Evolutionary conservation across 2,797 vertebrate species (phyloP).

Genomic region (Arctocebus calabarensis): DNA sequence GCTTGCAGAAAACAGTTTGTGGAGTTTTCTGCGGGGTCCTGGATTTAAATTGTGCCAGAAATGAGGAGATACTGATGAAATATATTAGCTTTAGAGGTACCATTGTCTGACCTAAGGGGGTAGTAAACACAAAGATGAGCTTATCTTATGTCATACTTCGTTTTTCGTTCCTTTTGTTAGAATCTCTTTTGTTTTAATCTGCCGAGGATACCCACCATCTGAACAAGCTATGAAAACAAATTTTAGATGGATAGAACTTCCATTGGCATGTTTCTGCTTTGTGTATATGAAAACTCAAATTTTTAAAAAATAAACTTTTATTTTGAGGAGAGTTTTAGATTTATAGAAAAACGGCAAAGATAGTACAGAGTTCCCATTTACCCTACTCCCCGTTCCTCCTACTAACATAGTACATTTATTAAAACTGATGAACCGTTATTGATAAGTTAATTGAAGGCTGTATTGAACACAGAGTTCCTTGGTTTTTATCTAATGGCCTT

Average conservation of each 20-base stretch:
- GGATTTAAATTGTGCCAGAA: background rate
- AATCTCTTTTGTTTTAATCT: constrained; percentile 5
- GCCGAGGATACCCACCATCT: background rate
- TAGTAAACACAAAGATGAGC: background rate
- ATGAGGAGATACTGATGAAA: background rate
- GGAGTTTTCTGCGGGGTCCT: background rate
- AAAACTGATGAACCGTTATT: background rate
- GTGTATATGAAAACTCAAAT: background rate
- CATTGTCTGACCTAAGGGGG: background rate
- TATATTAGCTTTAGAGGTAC: background rate
- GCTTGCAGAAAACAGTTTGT: background rate
- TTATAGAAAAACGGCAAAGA: background rate
- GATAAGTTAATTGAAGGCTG: background rate
- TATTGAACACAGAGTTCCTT: background rate
- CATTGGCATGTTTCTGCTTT: background rate
- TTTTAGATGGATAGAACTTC: background rate
- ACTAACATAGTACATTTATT: background rate
- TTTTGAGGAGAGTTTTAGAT: constrained; percentile 33
- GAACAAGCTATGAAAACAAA: background rate
- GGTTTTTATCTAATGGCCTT: background rate
- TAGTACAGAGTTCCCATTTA: background rate
- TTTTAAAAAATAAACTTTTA: constrained; percentile 17
- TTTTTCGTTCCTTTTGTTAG: background rate
- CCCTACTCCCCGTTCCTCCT: background rate
- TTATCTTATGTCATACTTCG: background rate